phyloP scores from a whole-genome alignment of 53 echinoderm and acorn worm genomes.

The Mesocentrotus franciscanus region DNA sequence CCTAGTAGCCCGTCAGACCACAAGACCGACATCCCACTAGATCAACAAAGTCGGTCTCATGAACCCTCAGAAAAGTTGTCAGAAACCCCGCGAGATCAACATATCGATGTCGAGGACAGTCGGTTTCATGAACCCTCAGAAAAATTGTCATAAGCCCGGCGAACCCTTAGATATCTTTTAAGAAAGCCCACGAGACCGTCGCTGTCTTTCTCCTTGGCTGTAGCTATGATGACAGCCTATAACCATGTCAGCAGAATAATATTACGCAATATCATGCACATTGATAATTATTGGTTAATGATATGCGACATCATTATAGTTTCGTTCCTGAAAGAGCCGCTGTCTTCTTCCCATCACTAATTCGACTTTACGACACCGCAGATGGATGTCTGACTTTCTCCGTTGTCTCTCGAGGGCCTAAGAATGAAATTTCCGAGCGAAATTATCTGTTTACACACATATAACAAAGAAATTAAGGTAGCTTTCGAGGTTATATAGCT shows the following conservation, averaged over 20 bases:
- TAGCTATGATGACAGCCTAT: background rate
- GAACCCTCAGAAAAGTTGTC: too few species aligned
- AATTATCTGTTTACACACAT: background rate
- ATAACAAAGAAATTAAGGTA: background rate
- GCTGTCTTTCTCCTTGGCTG: too few species aligned
- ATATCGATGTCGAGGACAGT: too few species aligned
- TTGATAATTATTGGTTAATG: background rate
- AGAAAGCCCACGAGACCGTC: too few species aligned
- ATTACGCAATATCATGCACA: background rate
- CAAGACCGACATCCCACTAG: too few species aligned
- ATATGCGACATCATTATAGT: background rate
- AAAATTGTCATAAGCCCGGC: too few species aligned
- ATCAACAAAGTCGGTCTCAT: too few species aligned
- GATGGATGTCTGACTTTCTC: conserved; percentile 1
- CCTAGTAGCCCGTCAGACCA: too few species aligned
- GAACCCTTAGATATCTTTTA: too few species aligned
- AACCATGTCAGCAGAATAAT: background rate
- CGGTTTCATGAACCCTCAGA: too few species aligned
- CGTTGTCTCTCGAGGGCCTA: background rate
- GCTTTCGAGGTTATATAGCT: background rate
- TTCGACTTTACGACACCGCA: background rate
- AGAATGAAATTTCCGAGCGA: background rate
- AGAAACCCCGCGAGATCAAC: too few species aligned
- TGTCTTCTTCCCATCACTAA: background rate
- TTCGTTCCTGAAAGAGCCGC: background rate